Percentiles rank a stretch among this genome's conserved stretches.
phyloP scores from a whole-genome alignment of 2,797 vertebrate genomes.

The Knipowitschia caucasica region DNA sequence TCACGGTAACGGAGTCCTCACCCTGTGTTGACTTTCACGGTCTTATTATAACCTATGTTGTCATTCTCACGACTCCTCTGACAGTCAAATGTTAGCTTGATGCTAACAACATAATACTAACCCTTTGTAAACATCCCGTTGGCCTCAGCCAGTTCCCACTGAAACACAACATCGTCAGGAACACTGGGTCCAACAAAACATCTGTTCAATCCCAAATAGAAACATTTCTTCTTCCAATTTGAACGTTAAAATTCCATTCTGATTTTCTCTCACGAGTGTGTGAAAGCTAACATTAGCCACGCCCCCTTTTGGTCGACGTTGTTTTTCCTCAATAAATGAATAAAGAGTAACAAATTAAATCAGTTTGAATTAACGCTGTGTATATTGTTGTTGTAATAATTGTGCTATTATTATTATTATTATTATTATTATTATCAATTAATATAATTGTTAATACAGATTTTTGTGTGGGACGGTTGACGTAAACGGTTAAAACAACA shows the following conservation, averaged over 20 bases:
- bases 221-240: background rate
- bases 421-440: too few relatives aligned
- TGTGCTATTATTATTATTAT: too few relatives aligned
- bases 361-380: too few relatives aligned
- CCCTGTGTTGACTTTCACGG: background rate
- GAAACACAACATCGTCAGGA: conserved; percentile 54
- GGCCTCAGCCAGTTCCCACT: conserved; percentile 24
- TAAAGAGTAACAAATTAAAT: too few relatives aligned
- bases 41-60: background rate
- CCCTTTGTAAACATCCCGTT: conserved; percentile 57
- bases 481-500: too few relatives aligned
- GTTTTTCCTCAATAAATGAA: too few relatives aligned
- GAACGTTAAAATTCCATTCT: background rate
- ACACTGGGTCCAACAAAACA: background rate
- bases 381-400: too few relatives aligned
- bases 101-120: conserved; percentile 35
- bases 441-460: too few relatives aligned
- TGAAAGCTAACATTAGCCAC: background rate
- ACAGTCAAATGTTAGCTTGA: conserved; percentile 9
- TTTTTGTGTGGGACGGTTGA: too few relatives aligned
- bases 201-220: background rate
- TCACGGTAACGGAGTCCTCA: background rate
- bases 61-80: background rate
- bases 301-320: background rate
- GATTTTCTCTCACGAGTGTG: background rate